Conservation (phyloP, 2,113 vertebrate genomes). For the Atractosteus spatula region DNA sequence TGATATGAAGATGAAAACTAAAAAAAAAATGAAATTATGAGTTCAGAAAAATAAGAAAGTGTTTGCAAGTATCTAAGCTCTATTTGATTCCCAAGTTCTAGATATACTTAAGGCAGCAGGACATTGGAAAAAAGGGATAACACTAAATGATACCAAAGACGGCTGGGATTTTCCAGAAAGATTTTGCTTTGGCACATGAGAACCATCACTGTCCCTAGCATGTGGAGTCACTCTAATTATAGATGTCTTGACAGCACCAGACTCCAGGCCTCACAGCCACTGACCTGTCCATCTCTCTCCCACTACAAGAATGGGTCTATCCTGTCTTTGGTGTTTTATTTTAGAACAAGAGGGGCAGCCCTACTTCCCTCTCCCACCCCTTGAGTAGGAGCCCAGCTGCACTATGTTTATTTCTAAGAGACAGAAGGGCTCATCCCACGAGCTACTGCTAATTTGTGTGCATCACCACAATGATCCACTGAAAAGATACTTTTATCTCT, state of each 20-base stretch:
- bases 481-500: not conserved
- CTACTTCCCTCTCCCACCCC: slow-evolving; percentile 35
- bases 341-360: slow-evolving; percentile 27
- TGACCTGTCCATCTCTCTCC: slow-evolving; percentile 26
- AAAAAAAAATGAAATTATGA: no score
- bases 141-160: no score
- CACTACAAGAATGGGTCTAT: slow-evolving; percentile 33
- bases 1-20: no score
- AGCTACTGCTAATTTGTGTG: slow-evolving; percentile 38
- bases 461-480: not conserved
- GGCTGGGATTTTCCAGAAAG: no score
- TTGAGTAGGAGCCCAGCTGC: slow-evolving; percentile 45
- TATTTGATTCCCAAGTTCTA: no score
- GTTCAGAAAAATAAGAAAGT: no score
- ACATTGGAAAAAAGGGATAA: no score
- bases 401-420: slow-evolving; percentile 42
- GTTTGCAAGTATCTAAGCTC: no score
- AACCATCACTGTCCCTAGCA: slow-evolving; percentile 30
- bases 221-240: slow-evolving; percentile 47
- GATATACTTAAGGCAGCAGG: no score
- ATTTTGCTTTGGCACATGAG: slow-evolving; percentile 31
- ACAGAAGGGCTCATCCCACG: slow-evolving; percentile 45
- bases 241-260: slow-evolving; percentile 37
- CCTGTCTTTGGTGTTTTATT: slow-evolving; percentile 44
- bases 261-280: slow-evolving; percentile 20